Evolutionary conservation across 30 jellyfish, hydroid and myxozoan genomes (phyloP).

Genomic region (Haliclystus octoradiatus): DNA sequence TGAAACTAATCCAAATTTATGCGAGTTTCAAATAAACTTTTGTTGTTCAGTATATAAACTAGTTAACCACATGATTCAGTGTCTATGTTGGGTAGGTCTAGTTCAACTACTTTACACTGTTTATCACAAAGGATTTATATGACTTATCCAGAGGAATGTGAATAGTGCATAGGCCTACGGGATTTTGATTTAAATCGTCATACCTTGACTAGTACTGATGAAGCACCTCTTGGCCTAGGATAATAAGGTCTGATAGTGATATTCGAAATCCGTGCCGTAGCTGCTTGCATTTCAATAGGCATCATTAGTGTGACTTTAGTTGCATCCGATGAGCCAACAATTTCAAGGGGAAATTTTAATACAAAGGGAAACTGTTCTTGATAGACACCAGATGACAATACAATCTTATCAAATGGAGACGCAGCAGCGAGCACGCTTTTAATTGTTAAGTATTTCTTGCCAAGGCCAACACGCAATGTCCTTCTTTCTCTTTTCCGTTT

Average conservation of each 20-base stretch:
- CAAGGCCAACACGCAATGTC: constrained; percentile 60
- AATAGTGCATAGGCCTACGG: too few relatives aligned
- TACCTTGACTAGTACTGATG: constrained; percentile 56
- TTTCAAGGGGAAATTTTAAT: constrained; percentile 61
- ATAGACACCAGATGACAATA: constrained; percentile 44
- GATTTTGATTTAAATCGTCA: too few relatives aligned
- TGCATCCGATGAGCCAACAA: constrained; percentile 61
- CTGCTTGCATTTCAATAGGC: constrained; percentile 52
- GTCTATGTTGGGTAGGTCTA: too few relatives aligned
- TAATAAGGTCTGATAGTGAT: constrained; percentile 53
- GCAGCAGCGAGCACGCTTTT: constrained; percentile 73
- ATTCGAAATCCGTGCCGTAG: constrained; percentile 59
- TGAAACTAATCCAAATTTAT: too few relatives aligned
- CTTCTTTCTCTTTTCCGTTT: constrained; percentile 39
- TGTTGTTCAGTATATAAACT: too few relatives aligned
- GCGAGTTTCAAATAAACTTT: too few relatives aligned
- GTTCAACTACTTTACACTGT: too few relatives aligned
- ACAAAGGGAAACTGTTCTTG: constrained; percentile 57
- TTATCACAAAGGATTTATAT: too few relatives aligned
- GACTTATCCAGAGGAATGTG: too few relatives aligned
- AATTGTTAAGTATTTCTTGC: constrained; percentile 44
- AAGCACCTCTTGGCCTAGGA: constrained; percentile 56
- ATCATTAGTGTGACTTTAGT: constrained; percentile 45
- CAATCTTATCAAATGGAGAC: constrained; percentile 51
- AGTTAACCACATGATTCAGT: too few relatives aligned